These are phyloP conservation scores for Danaus plexippus DNA, from an alignment of 1,140 invertebrate species.

Conservation along the genomic window DNA sequence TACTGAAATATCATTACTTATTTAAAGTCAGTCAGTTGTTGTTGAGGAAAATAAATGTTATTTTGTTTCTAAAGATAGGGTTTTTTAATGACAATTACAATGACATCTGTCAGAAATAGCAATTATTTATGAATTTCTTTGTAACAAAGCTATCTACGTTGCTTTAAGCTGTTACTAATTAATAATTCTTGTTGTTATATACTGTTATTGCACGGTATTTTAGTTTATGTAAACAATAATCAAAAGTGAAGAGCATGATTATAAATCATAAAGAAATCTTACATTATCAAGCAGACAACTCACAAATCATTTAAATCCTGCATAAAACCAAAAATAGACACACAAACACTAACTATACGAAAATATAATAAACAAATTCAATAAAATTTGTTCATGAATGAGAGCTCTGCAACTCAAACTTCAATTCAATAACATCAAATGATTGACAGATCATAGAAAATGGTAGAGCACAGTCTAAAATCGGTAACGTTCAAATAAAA, in stretches of 20 bases:
- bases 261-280: slow-evolving; percentile 32
- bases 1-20: slow-evolving; percentile 45
- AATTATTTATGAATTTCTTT: slow-evolving; percentile 20
- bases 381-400: slow-evolving; percentile 26
- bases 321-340: slow-evolving; percentile 1
- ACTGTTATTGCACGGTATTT: slow-evolving; percentile 11
- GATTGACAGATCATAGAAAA: slow-evolving; percentile 68
- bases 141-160: slow-evolving; percentile 5
- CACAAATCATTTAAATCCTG: slow-evolving; percentile 26
- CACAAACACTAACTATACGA: slow-evolving; percentile 13
- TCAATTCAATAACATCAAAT: slow-evolving; percentile 70
- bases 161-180: slow-evolving; percentile 8
- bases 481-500: slow-evolving; percentile 32
- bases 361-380: slow-evolving; percentile 25
- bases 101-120: slow-evolving; percentile 55
- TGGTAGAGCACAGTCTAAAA: slow-evolving; percentile 50
- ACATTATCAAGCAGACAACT: slow-evolving; percentile 34
- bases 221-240: slow-evolving; percentile 14
- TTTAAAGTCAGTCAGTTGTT: slow-evolving; percentile 18
- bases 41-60: slow-evolving; percentile 42
- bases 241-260: slow-evolving; percentile 14
- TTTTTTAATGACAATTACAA: slow-evolving; percentile 48
- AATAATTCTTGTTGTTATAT: slow-evolving; percentile 4
- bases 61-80: slow-evolving; percentile 44
- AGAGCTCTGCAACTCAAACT: slow-evolving; percentile 37